Base-by-base conservation (phyloP, 2,888 invertebrate genomes). In the Sussaba pulchella region DNA sequence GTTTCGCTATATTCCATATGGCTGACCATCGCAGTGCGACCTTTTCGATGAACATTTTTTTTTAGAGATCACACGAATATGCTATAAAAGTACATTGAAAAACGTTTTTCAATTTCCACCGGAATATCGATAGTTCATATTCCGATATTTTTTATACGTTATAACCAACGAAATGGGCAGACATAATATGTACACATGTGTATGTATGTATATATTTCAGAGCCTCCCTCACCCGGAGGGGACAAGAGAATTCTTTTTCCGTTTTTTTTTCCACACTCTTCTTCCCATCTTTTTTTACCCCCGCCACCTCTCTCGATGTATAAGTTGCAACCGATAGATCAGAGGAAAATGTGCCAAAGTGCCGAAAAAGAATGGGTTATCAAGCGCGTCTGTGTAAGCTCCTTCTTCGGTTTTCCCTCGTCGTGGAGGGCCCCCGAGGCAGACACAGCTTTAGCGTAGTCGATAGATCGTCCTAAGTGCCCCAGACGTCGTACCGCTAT, bases 381-480 rank as follows among this genome's bases (percentile, higher is more conserved):
- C 83, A 76, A 69, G 80, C 71, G 73, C 74, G 66, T 77, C 69
- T 50, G 57, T 43, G 69, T 57, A 69, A 54, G 26, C 50, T 45
- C 61, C 36, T 59, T 59, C 57, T 61, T 67, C 69, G 43, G n/a
- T n/a, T 63, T 50, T 59, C 70, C 12, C 50, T 70, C 69, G 73
- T 77, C 82, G 79, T 80, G 81, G 84, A 85, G 80, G 36, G 83
- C 85, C 84, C 31, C 78, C 80, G 61, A 74, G 83, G 79, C 81
- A 81, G 69, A 78, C 73, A 77, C 77, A 70, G 77, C 69, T 77
- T 81, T 70, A 78, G 79, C 79, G 76, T 75, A 82, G 82, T 85
- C 87, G 86, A 88, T 88, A 88, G 87, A 88, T 88, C 88, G 86
- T 87, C 83, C 82, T 86, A 88, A 88, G 88, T 87, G 85, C 86